Conservation (phyloP, 1,140 invertebrate species). For the Acromyrmex charruanus region DNA sequence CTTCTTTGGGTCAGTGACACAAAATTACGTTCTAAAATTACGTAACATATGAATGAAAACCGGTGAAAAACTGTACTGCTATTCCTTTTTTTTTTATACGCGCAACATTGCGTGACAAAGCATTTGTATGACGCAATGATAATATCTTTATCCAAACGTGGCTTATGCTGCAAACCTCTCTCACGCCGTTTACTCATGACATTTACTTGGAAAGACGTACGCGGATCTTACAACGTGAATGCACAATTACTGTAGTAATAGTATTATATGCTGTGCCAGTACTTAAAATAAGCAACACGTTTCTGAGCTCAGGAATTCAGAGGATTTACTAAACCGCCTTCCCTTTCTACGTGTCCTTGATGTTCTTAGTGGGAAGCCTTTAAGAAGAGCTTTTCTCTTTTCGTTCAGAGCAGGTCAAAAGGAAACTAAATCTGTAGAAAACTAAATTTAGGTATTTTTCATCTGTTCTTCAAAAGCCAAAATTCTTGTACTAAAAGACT, state of each 20-base stretch:
- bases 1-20: conserved; percentile 22
- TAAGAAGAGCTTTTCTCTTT: background rate
- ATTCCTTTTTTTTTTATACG: background rate
- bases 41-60: conserved; percentile 35
- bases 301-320: background rate
- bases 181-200: conserved; percentile 25
- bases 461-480: background rate
- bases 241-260: background rate
- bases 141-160: conserved; percentile 34
- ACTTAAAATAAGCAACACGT: background rate
- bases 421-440: background rate
- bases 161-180: background rate
- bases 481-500: background rate
- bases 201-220: conserved; percentile 25
- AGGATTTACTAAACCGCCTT: background rate
- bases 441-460: background rate
- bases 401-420: background rate
- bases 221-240: background rate
- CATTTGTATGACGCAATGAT: conserved; percentile 19
- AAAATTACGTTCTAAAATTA: background rate
- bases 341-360: background rate
- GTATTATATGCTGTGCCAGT: background rate
- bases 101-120: conserved; percentile 33
- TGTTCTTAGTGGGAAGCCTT: background rate
- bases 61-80: background rate